Evolutionary conservation across 2,113 vertebrate genomes (phyloP), one percentile per base, ranked within the genome.

Genomic region (Leptosomus discolor): DNA sequence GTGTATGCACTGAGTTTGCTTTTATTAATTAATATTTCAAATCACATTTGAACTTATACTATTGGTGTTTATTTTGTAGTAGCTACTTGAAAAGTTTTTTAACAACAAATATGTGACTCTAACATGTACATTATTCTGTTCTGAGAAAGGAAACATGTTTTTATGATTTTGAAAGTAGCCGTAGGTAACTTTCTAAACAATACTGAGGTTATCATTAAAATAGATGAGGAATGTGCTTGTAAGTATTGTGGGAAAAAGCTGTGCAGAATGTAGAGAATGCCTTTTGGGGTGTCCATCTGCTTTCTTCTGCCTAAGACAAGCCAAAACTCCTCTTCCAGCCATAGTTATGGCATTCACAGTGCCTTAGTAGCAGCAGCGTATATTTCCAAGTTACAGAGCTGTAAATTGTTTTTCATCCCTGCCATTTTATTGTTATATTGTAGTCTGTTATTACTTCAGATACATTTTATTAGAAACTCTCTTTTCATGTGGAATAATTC

Each of bases 381-480:
- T 23, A 61, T 76, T 96, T 90, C 53, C 37, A 88, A 61, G 15
- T 65, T 63, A 8, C 36, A 64, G 58, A 80, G 37, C 46, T 58
- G 43, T 46, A 39, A 41, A 70, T 34, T 83, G 22, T 5, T 60
- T 93, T 87, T 77, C 10, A 37, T 41, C 37, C 41, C 50, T 56
- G 54, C 37, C 0, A 0, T 77, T 68, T 19, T 65, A 46, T 71
- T 63, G 27, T 92, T 81, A 19, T n/a, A 43, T 37, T 0, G 0
- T 50, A 71, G 48, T 61, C 61, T 92, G 34, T 86, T 86, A 70
- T 80, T 93, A 93, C 51, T 51, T 92, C 2, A 2, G 48, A 69
- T 75, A 43, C 29, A 32, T 93, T 94, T 80, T 92, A 61, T 60
- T 91, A 83, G 21, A 71, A 95, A 14, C 30, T 78, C 30, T 64